Conservation (phyloP, 2,797 vertebrate species). For the Syncerus caffer region DNA sequence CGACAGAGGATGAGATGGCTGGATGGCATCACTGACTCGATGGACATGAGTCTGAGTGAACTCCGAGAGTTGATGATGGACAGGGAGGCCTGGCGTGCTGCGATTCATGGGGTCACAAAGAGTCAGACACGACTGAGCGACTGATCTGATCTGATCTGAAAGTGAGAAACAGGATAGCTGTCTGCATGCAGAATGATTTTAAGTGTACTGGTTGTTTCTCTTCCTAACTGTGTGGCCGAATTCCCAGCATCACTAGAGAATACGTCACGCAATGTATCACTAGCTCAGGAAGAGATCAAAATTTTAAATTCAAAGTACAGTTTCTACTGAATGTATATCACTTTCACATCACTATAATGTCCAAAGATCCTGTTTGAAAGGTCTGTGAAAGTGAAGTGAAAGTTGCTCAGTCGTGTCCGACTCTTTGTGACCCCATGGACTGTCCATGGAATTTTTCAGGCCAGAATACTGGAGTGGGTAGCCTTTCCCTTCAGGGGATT, state of each 20-base stretch:
- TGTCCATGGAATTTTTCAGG: neutral
- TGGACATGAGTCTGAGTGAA: too few species aligned
- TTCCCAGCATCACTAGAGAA: neutral
- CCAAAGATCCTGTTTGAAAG: neutral
- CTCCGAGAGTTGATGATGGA: too few species aligned
- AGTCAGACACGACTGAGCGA: too few species aligned
- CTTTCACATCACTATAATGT: neutral
- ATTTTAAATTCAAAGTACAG: neutral
- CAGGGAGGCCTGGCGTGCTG: too few species aligned
- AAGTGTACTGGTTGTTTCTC: neutral
- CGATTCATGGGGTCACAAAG: too few species aligned
- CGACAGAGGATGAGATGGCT: too few species aligned
- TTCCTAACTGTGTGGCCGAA: neutral
- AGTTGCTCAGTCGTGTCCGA: neutral
- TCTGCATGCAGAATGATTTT: neutral
- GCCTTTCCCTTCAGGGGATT: neutral
- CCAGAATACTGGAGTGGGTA: neutral
- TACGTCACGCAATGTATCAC: neutral
- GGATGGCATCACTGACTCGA: too few species aligned
- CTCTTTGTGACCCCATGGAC: neutral
- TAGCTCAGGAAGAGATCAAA: neutral
- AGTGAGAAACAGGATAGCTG: neutral
- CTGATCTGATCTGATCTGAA: neutral
- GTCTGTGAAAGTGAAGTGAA: neutral
- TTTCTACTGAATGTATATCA: neutral